A percentile compares a stretch with the other conserved stretches of the same genome.
Evolutionary conservation across 2,113 vertebrate genomes (phyloP).

Genomic region (Pandion haliaetus): DNA sequence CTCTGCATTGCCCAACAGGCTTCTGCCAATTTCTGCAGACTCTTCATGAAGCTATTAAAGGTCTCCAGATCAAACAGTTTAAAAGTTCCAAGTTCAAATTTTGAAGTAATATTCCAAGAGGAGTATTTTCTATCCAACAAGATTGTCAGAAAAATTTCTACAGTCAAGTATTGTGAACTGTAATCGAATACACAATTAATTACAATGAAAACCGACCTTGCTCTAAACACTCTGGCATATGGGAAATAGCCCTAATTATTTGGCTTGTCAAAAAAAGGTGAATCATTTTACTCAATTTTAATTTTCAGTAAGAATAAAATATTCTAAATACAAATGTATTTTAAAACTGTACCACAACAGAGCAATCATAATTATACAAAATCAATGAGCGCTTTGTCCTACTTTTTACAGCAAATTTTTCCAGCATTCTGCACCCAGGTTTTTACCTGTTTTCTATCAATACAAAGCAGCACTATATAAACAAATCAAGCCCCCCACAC

Average conservation of each 20-base stretch:
- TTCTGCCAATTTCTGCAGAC: not conserved
- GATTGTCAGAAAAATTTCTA: not conserved
- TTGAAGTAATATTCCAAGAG: not conserved
- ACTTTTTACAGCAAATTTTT: not conserved
- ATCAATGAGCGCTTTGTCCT: not conserved
- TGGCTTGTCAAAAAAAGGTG: not conserved
- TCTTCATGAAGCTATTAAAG: not conserved
- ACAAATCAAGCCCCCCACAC: not conserved
- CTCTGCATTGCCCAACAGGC: not conserved
- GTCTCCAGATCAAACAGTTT: not conserved
- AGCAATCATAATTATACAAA: not conserved
- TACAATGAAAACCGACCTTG: not conserved
- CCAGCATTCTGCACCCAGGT: not conserved
- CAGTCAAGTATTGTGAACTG: not conserved
- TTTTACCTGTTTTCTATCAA: not conserved
- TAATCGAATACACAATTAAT: not conserved
- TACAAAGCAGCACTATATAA: not conserved
- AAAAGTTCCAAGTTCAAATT: not conserved
- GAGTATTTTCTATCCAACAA: not conserved
- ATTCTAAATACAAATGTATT: not conserved
- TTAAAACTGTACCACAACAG: not conserved
- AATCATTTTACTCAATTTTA: not conserved
- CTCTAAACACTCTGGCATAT: not conserved
- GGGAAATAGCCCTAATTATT: not conserved
- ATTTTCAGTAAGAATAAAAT: not conserved